Evolutionary conservation across 2,888 invertebrate genomes (phyloP), one percentile per base, ranked within the genome.

Genomic region (Yponomeuta plumbellus): DNA sequence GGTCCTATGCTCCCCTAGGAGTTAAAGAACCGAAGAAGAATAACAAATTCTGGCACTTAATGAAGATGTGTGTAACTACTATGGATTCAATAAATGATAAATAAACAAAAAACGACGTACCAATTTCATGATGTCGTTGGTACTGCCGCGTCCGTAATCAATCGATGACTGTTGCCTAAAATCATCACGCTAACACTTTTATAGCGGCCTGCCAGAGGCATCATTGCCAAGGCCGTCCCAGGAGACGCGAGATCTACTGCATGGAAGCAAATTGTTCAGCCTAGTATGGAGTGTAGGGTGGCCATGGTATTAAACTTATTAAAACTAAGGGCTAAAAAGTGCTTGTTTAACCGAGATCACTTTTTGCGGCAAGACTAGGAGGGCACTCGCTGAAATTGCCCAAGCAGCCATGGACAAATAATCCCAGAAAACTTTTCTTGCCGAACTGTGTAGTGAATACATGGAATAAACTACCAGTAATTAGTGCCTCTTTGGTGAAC

Each of bases 121-220:
- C 89, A 84, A 80, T 85, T 88, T 81, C 89, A 90, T 90, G 86
- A 78, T 88, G 61, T 56, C 64, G 13, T 21, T 26, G 57, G 44
- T 21, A 86, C 70, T 80, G 75, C 72, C 76, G 73, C 74, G 73
- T 74, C 78, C 72, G 77, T 71, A 74, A 77, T 77, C 78, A 76
- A 75, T 77, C 73, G 73, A 74, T 74, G 85, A 88, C 84, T 89
- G 88, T 75, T 79, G 77, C 72, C 74, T 70, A 72, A 67, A 66
- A 70, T 71, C 69, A 72, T 73, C 68, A 67, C 72, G 69, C 71
- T 3, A 23, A 73, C 70, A 78, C 80, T 85, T 89, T 80, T 89
- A 89, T 89, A 89, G 77, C 74, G 75, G 75, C 69, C 67, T 69
- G 71, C 72, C 69, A 72, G 72, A 72, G 65, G 69, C 66, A 69